Conservation (phyloP, 2,888 invertebrate species). For the Loripinus fragilis region DNA sequence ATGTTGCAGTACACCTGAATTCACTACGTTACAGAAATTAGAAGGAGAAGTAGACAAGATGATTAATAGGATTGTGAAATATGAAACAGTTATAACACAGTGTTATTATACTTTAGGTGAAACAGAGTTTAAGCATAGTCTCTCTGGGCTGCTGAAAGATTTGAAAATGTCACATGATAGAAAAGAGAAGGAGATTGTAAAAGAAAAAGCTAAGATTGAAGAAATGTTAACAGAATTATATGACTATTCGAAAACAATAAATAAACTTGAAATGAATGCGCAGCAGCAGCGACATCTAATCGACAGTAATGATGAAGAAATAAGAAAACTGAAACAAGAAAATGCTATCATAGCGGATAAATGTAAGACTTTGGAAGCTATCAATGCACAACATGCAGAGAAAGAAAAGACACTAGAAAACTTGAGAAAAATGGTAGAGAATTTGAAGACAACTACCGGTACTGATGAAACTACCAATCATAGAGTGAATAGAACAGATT, state of each 20-base stretch:
- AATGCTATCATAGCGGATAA: constrained; percentile 54
- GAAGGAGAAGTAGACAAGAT: constrained; percentile 52
- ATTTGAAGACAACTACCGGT: constrained; percentile 39
- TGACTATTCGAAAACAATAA: constrained; percentile 69
- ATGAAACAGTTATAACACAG: constrained; percentile 58
- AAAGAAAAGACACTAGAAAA: constrained; percentile 68
- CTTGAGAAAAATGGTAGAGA: constrained; percentile 61
- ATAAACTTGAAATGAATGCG: constrained; percentile 62
- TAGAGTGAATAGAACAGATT: constrained; percentile 18
- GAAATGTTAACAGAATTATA: constrained; percentile 64
- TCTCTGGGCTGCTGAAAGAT: constrained; percentile 59
- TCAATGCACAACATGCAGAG: constrained; percentile 61
- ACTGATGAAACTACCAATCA: constrained; percentile 50
- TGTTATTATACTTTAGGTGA: constrained; percentile 65
- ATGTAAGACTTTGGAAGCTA: constrained; percentile 49
- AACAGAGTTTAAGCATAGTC: constrained; percentile 54
- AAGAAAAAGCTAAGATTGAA: constrained; percentile 61
- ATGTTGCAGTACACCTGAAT: constrained; percentile 1
- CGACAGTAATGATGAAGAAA: constrained; percentile 52
- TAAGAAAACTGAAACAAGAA: constrained; percentile 54
- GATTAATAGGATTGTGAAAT: constrained; percentile 51
- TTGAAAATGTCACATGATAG: constrained; percentile 14
- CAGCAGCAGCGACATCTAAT: constrained; percentile 55
- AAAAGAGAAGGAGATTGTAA: constrained; percentile 49
- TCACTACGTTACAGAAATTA: constrained; percentile 19